Base-by-base conservation (phyloP, 1,140 invertebrate species). In the Drosophila cardini region DNA sequence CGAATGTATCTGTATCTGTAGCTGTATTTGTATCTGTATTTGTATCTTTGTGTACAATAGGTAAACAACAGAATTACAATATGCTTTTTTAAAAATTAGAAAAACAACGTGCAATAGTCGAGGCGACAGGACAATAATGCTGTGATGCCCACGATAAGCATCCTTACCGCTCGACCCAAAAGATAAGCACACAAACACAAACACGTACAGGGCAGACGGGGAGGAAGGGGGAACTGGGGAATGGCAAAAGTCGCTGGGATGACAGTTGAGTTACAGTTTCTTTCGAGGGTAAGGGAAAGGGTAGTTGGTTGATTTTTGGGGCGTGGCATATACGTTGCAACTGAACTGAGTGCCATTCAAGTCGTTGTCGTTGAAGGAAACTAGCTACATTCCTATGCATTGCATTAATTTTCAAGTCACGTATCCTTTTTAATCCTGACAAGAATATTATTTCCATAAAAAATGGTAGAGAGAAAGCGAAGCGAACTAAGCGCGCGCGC, bases 371-470 rank as follows among this genome's bases (percentile, higher is more conserved):
- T 62, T 71, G 71, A 30, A 52, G 57, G 57, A 55, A 74, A 56
- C 71, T 50, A 72, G 70, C 70, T 53, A 36, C 32, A 74, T 74
- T 48, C 42, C 52, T 61, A 36, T 63, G 86, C 83, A 80, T 74
- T 76, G 67, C 74, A 82, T 76, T 89, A 68, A 78, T 78, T 89
- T 91, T 87, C 89, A 48, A 83, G 78, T 90, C 89, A 91, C 89
- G 89, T 91, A 78, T 82, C 72, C 83, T 89, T 91, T 91, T 91
- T 90, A 91, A 91, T 91, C 89, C 89, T 91, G 89, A 91, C 89
- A 91, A 90, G 89, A 91, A 91, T 91, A 91, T 91, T 85, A 87
- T 90, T 89, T 91, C 89, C 89, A 91, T 90, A 85, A 91, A 90
- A 90, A 72, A 73, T 68, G 60, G 62, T 38, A 78, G 26, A n/a